Evolutionary conservation across 2,888 invertebrate species (phyloP).

Genomic region (Sinohyriopsis cumingii): DNA sequence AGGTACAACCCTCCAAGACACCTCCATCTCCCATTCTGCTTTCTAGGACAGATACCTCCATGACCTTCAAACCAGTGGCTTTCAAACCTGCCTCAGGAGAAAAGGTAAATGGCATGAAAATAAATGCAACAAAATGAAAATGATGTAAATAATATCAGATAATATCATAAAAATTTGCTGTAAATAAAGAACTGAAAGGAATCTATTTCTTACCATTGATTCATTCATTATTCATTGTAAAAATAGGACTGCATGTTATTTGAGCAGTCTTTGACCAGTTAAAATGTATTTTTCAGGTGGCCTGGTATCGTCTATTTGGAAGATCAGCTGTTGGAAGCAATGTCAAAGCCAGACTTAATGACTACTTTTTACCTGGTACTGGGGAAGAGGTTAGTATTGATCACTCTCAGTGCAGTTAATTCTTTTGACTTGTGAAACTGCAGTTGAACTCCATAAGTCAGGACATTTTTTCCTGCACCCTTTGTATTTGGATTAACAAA

Average conservation of each 20-base stretch:
- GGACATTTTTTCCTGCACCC: background rate
- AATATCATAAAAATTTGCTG: too few relatives aligned
- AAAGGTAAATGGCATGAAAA: conserved; percentile 47
- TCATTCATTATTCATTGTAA: too few relatives aligned
- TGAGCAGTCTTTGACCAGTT: background rate
- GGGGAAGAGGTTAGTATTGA: conserved; percentile 64
- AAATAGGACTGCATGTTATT: too few relatives aligned
- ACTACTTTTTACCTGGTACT: conserved; percentile 66
- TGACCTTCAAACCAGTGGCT: conserved; percentile 67
- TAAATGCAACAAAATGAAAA: background rate
- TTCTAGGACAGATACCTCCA: conserved; percentile 66
- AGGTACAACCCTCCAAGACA: conserved; percentile 37
- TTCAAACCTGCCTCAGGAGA: conserved; percentile 61
- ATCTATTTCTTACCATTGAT: too few relatives aligned
- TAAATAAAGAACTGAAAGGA: too few relatives aligned
- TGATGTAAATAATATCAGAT: too few relatives aligned
- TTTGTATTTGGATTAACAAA: too few relatives aligned
- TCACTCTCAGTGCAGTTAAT: background rate
- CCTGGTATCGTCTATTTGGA: conserved; percentile 70
- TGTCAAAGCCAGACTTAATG: conserved; percentile 69
- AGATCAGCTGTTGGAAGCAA: conserved; percentile 64
- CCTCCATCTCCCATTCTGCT: conserved; percentile 69
- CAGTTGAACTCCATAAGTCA: background rate
- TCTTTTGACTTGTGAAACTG: background rate
- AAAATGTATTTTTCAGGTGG: conserved; percentile 53